Evolutionary conservation across 2,797 vertebrate species (phyloP).

Genomic region (Manis crassicaudata): DNA sequence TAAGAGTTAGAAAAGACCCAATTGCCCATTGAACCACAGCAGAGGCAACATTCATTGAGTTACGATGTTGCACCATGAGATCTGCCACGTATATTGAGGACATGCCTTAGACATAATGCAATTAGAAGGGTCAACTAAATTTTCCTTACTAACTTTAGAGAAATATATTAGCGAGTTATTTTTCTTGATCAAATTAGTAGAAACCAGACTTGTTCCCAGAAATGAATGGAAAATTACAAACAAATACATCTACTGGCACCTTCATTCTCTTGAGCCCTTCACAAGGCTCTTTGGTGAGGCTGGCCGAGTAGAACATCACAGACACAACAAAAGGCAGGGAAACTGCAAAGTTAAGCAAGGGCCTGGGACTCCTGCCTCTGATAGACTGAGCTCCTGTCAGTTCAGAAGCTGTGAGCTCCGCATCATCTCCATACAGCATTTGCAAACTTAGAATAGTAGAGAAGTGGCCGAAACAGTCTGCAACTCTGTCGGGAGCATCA

Average conservation of each 20-base stretch:
- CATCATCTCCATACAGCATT: background rate
- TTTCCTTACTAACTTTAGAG: conserved; percentile 55
- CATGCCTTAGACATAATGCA: conserved; percentile 44
- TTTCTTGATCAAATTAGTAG: conserved; percentile 67
- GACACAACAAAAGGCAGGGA: background rate
- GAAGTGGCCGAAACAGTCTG: background rate
- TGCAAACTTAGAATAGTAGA: background rate
- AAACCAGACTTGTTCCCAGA: conserved; percentile 56
- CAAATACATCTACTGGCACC: background rate
- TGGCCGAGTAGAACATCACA: background rate
- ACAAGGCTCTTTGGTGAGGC: background rate
- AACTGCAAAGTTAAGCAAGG: background rate
- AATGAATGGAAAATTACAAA: conserved; percentile 60
- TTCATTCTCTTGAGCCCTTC: conserved; percentile 22
- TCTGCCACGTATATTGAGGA: conserved; percentile 1
- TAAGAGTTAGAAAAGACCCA: conserved; percentile 21
- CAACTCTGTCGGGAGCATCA: background rate
- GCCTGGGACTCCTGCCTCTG: background rate
- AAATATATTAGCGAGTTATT: conserved; percentile 47
- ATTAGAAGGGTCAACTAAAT: conserved; percentile 37
- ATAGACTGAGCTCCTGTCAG: background rate
- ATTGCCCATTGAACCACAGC: background rate
- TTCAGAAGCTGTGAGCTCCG: background rate
- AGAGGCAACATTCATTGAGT: background rate
- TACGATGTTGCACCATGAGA: background rate